Evolutionary conservation across 1,140 invertebrate genomes (phyloP).

Genomic region (Pseudoatta argentina): DNA sequence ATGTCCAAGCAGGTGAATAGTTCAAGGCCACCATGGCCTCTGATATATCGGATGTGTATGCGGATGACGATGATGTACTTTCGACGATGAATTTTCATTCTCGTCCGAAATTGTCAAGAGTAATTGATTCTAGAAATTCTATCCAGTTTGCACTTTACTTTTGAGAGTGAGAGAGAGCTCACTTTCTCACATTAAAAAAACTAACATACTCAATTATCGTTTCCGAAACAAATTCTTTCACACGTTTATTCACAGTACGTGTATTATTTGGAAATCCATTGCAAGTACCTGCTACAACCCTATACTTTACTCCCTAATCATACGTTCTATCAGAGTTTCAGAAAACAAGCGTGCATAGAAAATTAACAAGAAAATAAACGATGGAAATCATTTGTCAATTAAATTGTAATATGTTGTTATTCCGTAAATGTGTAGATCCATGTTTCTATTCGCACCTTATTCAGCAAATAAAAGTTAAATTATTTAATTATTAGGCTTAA

Average conservation of each 20-base stretch:
- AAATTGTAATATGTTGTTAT: background rate
- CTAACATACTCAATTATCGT: background rate
- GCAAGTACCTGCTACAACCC: background rate
- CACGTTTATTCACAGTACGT: background rate
- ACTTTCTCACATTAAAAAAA: background rate
- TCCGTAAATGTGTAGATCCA: background rate
- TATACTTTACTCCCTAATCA: constrained; percentile 19
- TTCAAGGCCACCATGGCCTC: constrained; percentile 67
- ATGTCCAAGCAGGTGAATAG: constrained; percentile 67
- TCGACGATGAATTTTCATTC: constrained; percentile 53
- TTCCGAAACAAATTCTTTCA: constrained; percentile 18
- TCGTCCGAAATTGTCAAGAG: constrained; percentile 11
- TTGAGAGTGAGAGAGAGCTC: background rate
- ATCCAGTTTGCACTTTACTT: background rate
- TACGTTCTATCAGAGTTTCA: constrained; percentile 9
- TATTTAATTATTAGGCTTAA: background rate
- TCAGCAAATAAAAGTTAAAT: background rate
- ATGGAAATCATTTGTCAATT: constrained; percentile 7
- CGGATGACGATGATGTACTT: background rate
- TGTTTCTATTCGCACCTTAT: background rate
- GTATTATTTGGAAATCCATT: constrained; percentile 15
- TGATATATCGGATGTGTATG: constrained; percentile 28
- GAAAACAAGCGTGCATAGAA: background rate
- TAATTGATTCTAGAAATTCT: background rate
- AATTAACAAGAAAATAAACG: constrained; percentile 23